Evolutionary conservation across 2,797 vertebrate species (phyloP).

Genomic region (Hippocampus kuda): DNA sequence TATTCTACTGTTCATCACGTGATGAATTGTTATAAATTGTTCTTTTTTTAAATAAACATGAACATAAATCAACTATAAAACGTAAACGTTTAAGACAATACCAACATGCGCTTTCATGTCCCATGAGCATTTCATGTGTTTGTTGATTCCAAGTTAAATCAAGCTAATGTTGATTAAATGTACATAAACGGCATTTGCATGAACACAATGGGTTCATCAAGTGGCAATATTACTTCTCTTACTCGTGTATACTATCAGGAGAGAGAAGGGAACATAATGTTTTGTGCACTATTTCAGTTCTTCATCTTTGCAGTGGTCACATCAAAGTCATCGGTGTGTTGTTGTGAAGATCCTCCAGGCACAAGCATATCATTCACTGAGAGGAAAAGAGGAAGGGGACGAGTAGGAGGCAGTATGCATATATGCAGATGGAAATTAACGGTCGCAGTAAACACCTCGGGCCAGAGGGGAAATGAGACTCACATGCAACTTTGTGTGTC

Average conservation of each 20-base stretch:
- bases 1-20: background rate
- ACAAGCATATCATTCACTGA: constrained; percentile 17
- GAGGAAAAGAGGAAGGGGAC: constrained; percentile 18
- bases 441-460: constrained; percentile 59
- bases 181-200: too few species aligned
- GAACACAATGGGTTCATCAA: too few species aligned
- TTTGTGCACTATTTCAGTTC: constrained; percentile 19
- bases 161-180: too few species aligned
- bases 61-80: background rate
- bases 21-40: background rate
- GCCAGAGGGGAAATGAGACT: constrained; percentile 49
- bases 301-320: constrained; percentile 32
- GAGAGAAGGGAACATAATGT: constrained; percentile 2
- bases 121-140: background rate
- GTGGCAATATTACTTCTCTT: constrained; percentile 7
- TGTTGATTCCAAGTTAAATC: too few species aligned
- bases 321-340: constrained; percentile 41
- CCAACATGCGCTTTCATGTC: background rate
- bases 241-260: constrained; percentile 2
- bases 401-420: constrained; percentile 27
- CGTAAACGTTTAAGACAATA: background rate
- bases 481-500: constrained; percentile 46
- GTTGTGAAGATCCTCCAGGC: constrained; percentile 31
- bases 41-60: background rate
- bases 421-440: constrained; percentile 53